Evolutionary conservation across 2,113 vertebrate species (phyloP).

Genomic region (Heterochromis multidens): DNA sequence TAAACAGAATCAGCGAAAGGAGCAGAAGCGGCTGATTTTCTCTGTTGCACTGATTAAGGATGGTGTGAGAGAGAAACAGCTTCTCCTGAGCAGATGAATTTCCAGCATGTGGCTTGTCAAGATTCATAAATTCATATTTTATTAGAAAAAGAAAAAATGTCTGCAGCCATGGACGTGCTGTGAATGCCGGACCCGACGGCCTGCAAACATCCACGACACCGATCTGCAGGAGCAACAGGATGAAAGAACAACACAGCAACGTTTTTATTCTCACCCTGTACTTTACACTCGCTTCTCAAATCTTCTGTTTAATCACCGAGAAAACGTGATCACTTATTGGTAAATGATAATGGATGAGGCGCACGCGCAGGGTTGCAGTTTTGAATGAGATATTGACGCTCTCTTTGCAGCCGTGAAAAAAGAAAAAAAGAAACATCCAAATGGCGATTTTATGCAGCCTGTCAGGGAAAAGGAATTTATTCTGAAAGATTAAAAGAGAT

Average conservation of each 20-base stretch:
- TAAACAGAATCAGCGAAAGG: neutral
- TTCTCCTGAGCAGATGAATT: neutral
- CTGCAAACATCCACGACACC: neutral
- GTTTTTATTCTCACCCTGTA: constrained; percentile 18
- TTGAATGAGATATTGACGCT: constrained; percentile 51
- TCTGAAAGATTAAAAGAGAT: neutral
- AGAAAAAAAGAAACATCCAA: neutral
- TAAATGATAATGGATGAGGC: constrained; percentile 49
- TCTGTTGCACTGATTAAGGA: neutral
- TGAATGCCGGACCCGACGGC: neutral
- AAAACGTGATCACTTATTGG: constrained; percentile 49
- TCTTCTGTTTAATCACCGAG: constrained; percentile 53
- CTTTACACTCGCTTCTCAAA: constrained; percentile 5
- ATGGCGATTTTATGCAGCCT: constrained; percentile 6
- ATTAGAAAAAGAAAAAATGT: neutral
- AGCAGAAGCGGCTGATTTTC: neutral
- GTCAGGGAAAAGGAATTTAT: neutral
- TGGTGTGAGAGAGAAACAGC: neutral
- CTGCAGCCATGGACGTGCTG: constrained; percentile 2
- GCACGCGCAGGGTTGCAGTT: neutral
- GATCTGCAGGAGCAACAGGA: neutral
- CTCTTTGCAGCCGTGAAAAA: constrained; percentile 4
- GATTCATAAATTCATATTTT: constrained; percentile 50
- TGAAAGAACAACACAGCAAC: neutral
- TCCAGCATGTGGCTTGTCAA: constrained; percentile 5